These are phyloP conservation scores for Lepidurus apus DNA, from an alignment of 1,140 invertebrate species.

Conservation along the genomic window DNA sequence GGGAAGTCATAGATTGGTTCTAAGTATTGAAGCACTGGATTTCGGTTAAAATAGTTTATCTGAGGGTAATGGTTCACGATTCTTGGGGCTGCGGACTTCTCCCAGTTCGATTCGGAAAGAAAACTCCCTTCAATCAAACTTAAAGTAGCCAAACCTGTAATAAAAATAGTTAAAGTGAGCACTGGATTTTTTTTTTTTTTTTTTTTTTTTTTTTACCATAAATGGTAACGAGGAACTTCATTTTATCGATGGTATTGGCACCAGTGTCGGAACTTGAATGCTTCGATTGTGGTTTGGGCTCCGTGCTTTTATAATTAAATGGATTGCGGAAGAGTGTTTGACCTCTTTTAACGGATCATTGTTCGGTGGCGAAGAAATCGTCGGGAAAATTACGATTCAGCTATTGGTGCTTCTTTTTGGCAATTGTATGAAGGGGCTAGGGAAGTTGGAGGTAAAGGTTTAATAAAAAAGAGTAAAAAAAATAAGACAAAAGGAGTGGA, in stretches of 20 bases:
- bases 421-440: too few relatives aligned
- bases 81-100: not conserved
- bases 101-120: not conserved
- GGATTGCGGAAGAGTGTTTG: not conserved
- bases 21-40: not conserved
- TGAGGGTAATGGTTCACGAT: not conserved
- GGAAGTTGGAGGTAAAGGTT: not conserved
- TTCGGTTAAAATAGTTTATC: not conserved
- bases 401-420: too few relatives aligned
- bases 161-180: not conserved
- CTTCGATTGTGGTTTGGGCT: not conserved
- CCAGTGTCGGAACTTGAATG: not conserved
- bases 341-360: not conserved
- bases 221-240: not conserved
- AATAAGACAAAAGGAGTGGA: not conserved
- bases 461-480: not conserved
- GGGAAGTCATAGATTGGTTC: not conserved
- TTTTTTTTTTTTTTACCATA: not conserved
- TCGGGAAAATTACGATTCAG: not conserved
- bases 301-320: not conserved
- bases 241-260: not conserved
- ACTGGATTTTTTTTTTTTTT: too few relatives aligned
- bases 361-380: not conserved
- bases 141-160: not conserved
- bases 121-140: not conserved